Evolutionary conservation across 2,888 invertebrate species (phyloP), one percentile per base, ranked within the genome.

Genomic region (Odontocerum albicorne): DNA sequence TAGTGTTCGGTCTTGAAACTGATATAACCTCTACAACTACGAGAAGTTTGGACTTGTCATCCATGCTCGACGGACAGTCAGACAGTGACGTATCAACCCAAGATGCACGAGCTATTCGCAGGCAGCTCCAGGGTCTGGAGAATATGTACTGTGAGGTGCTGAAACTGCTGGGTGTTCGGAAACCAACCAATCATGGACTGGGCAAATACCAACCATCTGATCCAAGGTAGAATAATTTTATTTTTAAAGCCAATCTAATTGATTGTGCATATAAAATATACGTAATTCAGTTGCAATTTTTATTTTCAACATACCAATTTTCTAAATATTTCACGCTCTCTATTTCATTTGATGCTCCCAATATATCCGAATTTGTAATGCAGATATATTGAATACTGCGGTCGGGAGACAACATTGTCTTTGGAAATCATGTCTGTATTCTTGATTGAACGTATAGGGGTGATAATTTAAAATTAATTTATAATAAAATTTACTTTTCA

Each of bases 61-160:
- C 90, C 0, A 82, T 91, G 70, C 71, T 91, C 51, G 91, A 91
- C 64, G 86, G 82, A 13, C 80, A 85, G 49, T 86, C 88, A 1
- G 90, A 90, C 68, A 87, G 86, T 45, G 87, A 88, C 66, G 80
- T 88, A 10, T 87, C 88, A 32, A 87, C 87, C 0, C 84, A 85
- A 2, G 90, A 90, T 67, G 87, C 89, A 1, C 77, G 88, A 62
- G 87, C 89, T 22, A 90, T 92, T 60, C 76, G 90, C 17, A 83
- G 88, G 58, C 92, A 92, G 67, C 74, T 92, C 27, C 85, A 91
- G 66, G 90, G 91, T 0, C 74, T 92, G 3, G 92, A 92, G 76
- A 86, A 83, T 63, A 92, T 92, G 92, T 92, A 92, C 67, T 88
- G 88, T 0, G 91, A 92, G 75, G 92, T 90, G 65, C 63, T 79